Conservation (phyloP, 2,113 vertebrate species). For the Myrmecobius fasciatus region DNA sequence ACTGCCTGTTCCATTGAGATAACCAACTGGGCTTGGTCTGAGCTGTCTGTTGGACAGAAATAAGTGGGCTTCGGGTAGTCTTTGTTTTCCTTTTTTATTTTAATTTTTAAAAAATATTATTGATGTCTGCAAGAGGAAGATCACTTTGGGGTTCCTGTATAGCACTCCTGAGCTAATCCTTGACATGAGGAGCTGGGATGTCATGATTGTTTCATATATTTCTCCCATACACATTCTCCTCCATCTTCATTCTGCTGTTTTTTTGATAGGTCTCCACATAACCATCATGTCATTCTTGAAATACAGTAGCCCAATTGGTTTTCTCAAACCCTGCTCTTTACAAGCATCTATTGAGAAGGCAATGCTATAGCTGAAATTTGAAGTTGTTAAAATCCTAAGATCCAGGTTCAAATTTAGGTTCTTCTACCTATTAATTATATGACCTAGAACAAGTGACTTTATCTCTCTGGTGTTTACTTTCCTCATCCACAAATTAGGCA, state of each 20-base stretch:
- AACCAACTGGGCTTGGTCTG: not conserved
- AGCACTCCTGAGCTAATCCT: not conserved
- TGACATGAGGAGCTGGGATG: not conserved
- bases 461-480: not conserved
- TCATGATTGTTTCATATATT: not conserved
- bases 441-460: not conserved
- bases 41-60: not conserved
- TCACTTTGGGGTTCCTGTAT: not conserved
- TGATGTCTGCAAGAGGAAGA: not conserved
- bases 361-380: not conserved
- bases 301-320: not conserved
- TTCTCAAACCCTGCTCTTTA: not conserved
- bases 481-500: not conserved
- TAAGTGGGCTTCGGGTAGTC: not conserved
- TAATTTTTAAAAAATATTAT: not conserved
- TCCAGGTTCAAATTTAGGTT: not conserved
- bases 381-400: not conserved
- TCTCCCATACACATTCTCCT: not conserved
- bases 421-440: not conserved
- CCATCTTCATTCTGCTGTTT: not conserved
- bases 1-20: not conserved
- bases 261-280: not conserved
- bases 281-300: not conserved
- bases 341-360: not conserved
- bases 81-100: not conserved